Evolutionary conservation across 2,113 vertebrate species (phyloP).

Genomic region (Calidris pygmaea): DNA sequence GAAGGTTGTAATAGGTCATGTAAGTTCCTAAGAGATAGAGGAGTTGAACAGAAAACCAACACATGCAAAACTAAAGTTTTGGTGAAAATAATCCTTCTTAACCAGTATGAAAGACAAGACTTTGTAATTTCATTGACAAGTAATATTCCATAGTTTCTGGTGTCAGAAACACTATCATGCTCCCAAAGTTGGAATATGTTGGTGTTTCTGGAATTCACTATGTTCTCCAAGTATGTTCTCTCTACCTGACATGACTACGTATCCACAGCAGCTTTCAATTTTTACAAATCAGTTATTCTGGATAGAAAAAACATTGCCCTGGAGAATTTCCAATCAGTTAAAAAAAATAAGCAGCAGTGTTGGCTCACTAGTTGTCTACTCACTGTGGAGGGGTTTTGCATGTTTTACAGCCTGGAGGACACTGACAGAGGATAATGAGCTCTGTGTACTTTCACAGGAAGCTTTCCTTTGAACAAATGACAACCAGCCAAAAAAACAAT

Average conservation of each 20-base stretch:
- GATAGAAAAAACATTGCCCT: neutral
- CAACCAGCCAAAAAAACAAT: neutral
- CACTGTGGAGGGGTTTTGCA: neutral
- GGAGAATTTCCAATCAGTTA: neutral
- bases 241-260: neutral
- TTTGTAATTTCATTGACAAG: neutral
- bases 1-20: neutral
- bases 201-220: neutral
- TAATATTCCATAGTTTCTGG: neutral
- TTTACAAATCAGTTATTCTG: neutral
- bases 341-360: neutral
- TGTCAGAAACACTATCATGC: neutral
- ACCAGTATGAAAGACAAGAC: neutral
- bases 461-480: neutral
- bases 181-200: neutral
- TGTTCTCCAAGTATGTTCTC: neutral
- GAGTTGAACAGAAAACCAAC: neutral
- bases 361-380: neutral
- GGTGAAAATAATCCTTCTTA: neutral
- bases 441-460: neutral
- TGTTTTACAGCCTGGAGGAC: neutral
- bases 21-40: neutral
- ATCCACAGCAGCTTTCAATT: neutral
- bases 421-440: neutral
- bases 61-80: neutral